Evolutionary conservation across 2,113 vertebrate genomes (phyloP), one percentile per base, ranked within the genome.

Genomic region (Danionella cerebrum): DNA sequence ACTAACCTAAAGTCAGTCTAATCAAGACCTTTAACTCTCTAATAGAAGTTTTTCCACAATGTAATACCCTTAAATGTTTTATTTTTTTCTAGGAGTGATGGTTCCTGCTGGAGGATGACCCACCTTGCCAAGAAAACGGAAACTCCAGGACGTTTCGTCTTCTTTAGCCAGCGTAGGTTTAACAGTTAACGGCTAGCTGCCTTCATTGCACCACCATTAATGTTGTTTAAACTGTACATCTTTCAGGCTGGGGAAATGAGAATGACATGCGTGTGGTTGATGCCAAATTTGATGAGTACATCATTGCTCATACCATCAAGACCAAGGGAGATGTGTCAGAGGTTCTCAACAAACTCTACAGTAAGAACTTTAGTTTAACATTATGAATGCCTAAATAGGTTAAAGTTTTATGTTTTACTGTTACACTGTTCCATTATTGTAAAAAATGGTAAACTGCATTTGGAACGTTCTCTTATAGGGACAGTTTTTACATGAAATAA

Each of bases 291-390:
- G 8, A 87, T 0, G 73, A 89, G 27, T 93, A 82, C 0, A 89
- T 89, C 5, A 1, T 94, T 27, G 44, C 94, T 45, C 77, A 85
- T 79, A 89, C 84, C 18, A 77, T 83, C 72, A 93, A 90, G 73
- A 83, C 76, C 24, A 84, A 73, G 21, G 54, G 69, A 0, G 79
- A 60, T 0, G 51, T 53, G 0, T 76, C 85, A 1, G 85, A 84
- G 55, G 85, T 84, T 73, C 87, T 93, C 75, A 83, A 80, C 68
- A 87, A 87, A 51, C 86, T 97, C 36, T 94, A 91, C 2, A 86
- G 94, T 98, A 83, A 0, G 29, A 9, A 33, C 29, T 6, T 33
- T 33, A 6, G 5, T 33, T 5, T 33, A 33, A 33, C 29, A 33
- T n/a, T n/a, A n/a, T n/a, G n/a, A n/a, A n/a, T n/a, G n/a, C n/a